Percentiles rank a stretch among this genome's conserved stretches.
phyloP scores from a whole-genome alignment of 2,888 invertebrate genomes.

The Aradus depressus region DNA sequence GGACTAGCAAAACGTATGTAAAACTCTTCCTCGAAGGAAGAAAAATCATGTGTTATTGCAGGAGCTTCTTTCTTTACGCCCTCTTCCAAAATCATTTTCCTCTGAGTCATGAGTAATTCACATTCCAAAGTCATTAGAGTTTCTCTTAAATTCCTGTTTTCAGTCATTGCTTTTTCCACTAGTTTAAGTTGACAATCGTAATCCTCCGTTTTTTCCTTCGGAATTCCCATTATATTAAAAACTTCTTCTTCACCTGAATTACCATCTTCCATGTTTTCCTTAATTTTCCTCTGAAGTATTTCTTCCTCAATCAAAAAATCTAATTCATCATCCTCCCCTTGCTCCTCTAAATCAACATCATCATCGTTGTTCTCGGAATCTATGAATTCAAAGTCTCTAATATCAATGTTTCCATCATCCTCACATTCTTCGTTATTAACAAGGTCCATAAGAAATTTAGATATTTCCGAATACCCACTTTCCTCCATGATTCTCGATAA shows the following conservation, averaged over 20 bases:
- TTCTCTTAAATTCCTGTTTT: constrained; percentile 5
- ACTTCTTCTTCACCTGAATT: constrained; percentile 7
- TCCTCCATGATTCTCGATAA: no score
- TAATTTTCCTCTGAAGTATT: constrained; percentile 5
- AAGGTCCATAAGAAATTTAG: constrained; percentile 7
- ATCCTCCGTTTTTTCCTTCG: neutral
- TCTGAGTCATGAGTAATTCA: neutral
- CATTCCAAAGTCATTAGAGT: constrained; percentile 2
- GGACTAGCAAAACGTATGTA: constrained; percentile 9
- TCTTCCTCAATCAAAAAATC: constrained; percentile 10
- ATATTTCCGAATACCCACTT: no score
- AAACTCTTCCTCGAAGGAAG: neutral
- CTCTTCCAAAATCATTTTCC: neutral
- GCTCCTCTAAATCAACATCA: constrained; percentile 1
- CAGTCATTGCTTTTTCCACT: neutral
- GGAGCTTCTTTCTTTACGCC: neutral
- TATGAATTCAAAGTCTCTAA: neutral
- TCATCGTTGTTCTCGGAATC: constrained; percentile 5
- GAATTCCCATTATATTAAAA: constrained; percentile 2
- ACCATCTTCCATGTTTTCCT: neutral
- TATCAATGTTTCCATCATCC: neutral
- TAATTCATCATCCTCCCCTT: no score
- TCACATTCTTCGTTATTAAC: neutral
- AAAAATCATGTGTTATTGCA: neutral
- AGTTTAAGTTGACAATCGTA: neutral